Evolutionary conservation across 2,888 invertebrate species (phyloP), one percentile per base, ranked within the genome.

Genomic region (Stomorhina lunata): DNA sequence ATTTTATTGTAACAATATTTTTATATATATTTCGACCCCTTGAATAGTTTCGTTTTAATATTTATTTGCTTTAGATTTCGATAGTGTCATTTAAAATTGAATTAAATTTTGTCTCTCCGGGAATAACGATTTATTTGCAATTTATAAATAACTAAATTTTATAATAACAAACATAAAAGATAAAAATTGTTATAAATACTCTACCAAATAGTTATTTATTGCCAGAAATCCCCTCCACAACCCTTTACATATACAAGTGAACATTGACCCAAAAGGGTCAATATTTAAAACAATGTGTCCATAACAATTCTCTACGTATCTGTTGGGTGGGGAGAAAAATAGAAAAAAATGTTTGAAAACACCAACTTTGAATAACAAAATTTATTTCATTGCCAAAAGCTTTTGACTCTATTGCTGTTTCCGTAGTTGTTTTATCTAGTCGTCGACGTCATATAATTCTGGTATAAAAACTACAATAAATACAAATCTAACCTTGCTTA

Each of bases 401-500:
- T 79, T 66, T 34, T 37, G 27, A 7, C 17, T 50, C 25, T 37
- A 22, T 20, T 53, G 9, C 40, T 27, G 12, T 50, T n/a, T n/a
- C n/a, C 15, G 68, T 32, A 43, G 32, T 40, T 22, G 29, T 15
- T 15, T 25, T 4, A 27, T 10, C 10, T 37, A 5, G 4, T 4
- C n/a, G 10, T 17, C 6, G n/a, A 27, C 2, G 25, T 25, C 48
- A 68, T 61, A 61, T 75, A 75, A 75, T 59, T 57, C 65, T 76
- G 57, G 22, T 59, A 80, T 63, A 73, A 75, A 68, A 81, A 76
- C 80, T 69, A 40, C 68, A 77, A 80, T 76, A 81, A 79, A 79
- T 76, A 76, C 82, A 71, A 83, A 75, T 84, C 83, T 83, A 77
- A 81, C 83, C 84, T 84, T 84, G 63, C 83, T 86, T 84, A 84